phyloP scores from a whole-genome alignment of 2,113 vertebrate species.

The Eptesicus fuscus region DNA sequence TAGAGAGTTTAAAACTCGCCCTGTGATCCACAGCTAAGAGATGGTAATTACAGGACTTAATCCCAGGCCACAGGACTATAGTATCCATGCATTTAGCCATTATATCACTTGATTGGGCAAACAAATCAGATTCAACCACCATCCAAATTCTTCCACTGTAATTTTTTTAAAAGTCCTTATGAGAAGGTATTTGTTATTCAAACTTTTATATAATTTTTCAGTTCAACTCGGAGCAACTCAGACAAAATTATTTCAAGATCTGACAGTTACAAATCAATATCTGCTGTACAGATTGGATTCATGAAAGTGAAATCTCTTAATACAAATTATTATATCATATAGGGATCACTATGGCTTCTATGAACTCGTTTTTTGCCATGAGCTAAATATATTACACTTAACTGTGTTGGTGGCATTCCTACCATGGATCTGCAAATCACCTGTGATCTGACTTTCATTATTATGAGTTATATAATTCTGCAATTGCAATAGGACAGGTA shows the following conservation, averaged over 20 bases:
- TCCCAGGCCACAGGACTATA: neutral
- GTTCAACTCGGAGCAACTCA: neutral
- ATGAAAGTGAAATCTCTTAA: neutral
- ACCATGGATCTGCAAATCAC: neutral
- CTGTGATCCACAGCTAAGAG: neutral
- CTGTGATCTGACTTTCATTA: neutral
- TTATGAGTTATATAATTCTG: neutral
- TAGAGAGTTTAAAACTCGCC: neutral
- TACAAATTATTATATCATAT: neutral
- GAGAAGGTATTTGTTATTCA: neutral
- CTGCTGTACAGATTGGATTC: neutral
- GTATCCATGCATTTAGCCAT: neutral
- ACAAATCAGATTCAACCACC: neutral
- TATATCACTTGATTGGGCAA: neutral
- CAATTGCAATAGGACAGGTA: neutral
- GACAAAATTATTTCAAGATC: neutral
- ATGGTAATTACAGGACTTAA: neutral
- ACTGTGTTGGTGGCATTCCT: neutral
- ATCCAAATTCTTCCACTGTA: neutral
- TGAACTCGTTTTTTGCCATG: neutral
- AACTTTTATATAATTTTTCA: neutral
- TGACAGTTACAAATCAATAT: neutral
- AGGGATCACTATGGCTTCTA: neutral
- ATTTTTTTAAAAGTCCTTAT: neutral
- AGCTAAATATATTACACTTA: neutral